A percentile compares a stretch with the other conserved stretches of the same genome.
These are phyloP conservation scores for Pristiophorus japonicus DNA, from an alignment of 2,113 vertebrate species.

Conservation along the genomic window DNA sequence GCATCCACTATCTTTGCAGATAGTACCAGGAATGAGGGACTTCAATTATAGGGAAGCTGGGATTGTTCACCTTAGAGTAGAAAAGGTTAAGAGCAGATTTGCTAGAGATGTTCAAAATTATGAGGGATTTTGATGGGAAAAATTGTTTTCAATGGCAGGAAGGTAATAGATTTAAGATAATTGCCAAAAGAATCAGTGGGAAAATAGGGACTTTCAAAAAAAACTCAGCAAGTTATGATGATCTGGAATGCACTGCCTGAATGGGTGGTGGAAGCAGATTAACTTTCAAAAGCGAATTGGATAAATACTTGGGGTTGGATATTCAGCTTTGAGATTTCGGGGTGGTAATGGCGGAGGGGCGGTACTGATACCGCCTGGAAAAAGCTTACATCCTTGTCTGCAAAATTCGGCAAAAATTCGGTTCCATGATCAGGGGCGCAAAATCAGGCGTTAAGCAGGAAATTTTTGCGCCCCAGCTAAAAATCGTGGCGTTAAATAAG, in stretches of 20 bases:
- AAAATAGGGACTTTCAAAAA: too few species aligned
- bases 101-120: neutral
- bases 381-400: too few species aligned
- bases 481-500: too few species aligned
- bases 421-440: too few species aligned
- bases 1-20: too few species aligned
- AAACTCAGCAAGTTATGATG: neutral
- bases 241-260: neutral
- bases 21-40: neutral
- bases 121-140: neutral
- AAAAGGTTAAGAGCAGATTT: neutral
- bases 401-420: too few species aligned
- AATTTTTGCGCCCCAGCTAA: too few species aligned
- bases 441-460: too few species aligned
- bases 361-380: too few species aligned
- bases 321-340: too few species aligned
- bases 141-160: neutral
- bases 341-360: too few species aligned
- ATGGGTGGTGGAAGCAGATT: neutral
- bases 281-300: neutral
- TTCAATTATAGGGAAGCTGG: neutral
- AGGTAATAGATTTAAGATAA: neutral
- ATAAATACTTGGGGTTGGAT: neutral
- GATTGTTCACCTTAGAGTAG: neutral
- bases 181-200: neutral